Evolutionary conservation across 2,888 invertebrate species (phyloP), one percentile per base, ranked within the genome.

Genomic region (Synergus itoensis): DNA sequence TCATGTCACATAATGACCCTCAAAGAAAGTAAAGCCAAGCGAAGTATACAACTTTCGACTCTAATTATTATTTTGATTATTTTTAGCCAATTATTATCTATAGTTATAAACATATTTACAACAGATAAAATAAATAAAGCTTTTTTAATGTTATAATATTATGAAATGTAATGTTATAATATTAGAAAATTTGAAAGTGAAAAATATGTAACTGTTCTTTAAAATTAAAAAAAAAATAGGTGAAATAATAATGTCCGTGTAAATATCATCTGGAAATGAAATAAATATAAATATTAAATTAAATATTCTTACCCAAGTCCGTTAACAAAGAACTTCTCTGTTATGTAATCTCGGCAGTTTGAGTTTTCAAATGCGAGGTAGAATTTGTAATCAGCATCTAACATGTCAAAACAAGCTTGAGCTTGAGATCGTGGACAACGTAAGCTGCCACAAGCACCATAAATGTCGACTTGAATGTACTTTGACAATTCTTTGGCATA

Each of bases 281-380:
- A n/a, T n/a, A n/a, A n/a, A n/a, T n/a, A n/a, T n/a, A n/a, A n/a
- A n/a, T n/a, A n/a, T n/a, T n/a, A n/a, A n/a, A n/a, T n/a, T n/a
- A n/a, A n/a, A n/a, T 69, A 57, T 76, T 3, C 95, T 94, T 93
- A 97, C 96, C 96, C 95, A 80, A 99, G 93, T 79, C 98, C 98
- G 90, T 99, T 99, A 77, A 98, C 97, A 92, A 98, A 99, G 93
- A 99, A 98, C 92, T 99, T 99, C 92, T 99, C 99, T 0, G 99
- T 98, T 86, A 99, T 97, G 91, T 99, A 99, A 92, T 99, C 98
- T 80, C 95, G 95, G 92, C 99, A 99, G 90, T 99, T 99, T 45
- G 98, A 98, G 92, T 99, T 99, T 92, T 99, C 99, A 91, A 99
- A 99, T 0, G 99, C 97, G 86, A 99, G 94, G 92, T 99, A 99